phyloP scores from a whole-genome alignment of 2,797 vertebrate genomes.

The Aldrovandia affinis region DNA sequence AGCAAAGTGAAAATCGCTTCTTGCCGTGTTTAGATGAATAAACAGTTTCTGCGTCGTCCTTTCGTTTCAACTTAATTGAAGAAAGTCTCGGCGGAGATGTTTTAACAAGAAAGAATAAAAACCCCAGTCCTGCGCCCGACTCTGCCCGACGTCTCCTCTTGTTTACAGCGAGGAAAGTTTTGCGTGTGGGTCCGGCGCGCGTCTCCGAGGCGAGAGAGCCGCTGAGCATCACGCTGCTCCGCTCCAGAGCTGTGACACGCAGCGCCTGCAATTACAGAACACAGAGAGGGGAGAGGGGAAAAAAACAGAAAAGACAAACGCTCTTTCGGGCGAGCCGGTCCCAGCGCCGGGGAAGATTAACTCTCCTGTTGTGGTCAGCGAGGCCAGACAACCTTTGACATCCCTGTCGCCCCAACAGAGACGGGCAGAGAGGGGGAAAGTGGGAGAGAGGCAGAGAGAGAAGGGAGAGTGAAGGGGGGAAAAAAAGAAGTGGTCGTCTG shows the following conservation, averaged over 20 bases:
- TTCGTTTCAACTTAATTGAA: slow-evolving; percentile 30
- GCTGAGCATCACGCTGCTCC: slow-evolving; percentile 62
- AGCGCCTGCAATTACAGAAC: slow-evolving; percentile 77
- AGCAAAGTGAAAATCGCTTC: slow-evolving; percentile 12
- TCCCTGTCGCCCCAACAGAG: slow-evolving; percentile 57
- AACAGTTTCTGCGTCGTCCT: slow-evolving; percentile 28
- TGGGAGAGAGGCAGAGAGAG: slow-evolving; percentile 43
- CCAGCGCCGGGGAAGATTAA: slow-evolving; percentile 74
- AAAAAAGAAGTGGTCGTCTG: slow-evolving; percentile 42
- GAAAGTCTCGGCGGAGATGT: slow-evolving; percentile 41
- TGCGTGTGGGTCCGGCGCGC: slow-evolving; percentile 55
- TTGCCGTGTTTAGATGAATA: background rate
- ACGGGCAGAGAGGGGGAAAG: slow-evolving; percentile 35
- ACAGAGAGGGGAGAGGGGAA: slow-evolving; percentile 51
- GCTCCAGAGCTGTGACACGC: slow-evolving; percentile 64
- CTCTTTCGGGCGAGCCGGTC: slow-evolving; percentile 47
- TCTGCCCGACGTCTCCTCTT: slow-evolving; percentile 47
- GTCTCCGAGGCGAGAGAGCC: slow-evolving; percentile 62
- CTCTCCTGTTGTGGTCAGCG: slow-evolving; percentile 85
- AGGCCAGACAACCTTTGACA: slow-evolving; percentile 94
- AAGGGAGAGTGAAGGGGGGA: slow-evolving; percentile 32
- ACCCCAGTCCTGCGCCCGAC: slow-evolving; percentile 35
- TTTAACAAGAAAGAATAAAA: slow-evolving; percentile 39
- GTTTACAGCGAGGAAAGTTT: slow-evolving; percentile 57
- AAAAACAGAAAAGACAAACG: slow-evolving; percentile 40